A percentile compares a stretch with the other conserved stretches of the same genome.
Evolutionary conservation across 2,888 invertebrate species (phyloP).

Genomic region (Alentia gelatinosa): DNA sequence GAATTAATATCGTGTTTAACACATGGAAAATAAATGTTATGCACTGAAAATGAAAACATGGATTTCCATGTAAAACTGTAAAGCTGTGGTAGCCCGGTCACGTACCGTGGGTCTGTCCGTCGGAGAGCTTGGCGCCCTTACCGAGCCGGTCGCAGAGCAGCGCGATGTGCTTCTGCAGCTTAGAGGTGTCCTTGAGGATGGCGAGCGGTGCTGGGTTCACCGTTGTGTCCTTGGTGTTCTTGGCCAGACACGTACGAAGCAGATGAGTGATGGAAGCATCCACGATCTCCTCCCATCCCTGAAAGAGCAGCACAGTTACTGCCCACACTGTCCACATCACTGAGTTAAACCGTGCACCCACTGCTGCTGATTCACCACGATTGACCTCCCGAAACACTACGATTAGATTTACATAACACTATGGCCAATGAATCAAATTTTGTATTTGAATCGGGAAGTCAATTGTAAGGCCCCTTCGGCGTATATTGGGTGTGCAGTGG

Average conservation of each 20-base stretch:
- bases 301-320: constrained; percentile 57
- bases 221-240: constrained; percentile 83
- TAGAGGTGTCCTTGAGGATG: constrained; percentile 78
- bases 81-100: background rate
- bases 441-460: no score
- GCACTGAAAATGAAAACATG: background rate
- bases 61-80: background rate
- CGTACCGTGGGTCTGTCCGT: constrained; percentile 61
- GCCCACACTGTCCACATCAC: background rate
- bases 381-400: no score
- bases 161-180: constrained; percentile 81
- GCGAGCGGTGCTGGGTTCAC: constrained; percentile 76
- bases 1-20: background rate
- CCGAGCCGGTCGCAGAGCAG: constrained; percentile 80
- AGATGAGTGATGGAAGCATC: constrained; percentile 86
- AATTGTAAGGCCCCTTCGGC: no score
- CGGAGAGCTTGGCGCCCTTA: constrained; percentile 77
- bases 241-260: constrained; percentile 84
- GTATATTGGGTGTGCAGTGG: no score
- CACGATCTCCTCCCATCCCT: constrained; percentile 91
- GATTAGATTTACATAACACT: no score
- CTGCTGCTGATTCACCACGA: no score
- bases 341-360: background rate
- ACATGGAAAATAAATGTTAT: background rate
- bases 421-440: no score